These are phyloP conservation scores for Philotrypesis tridentata DNA, from an alignment of 1,140 invertebrate genomes.

Conservation along the genomic window DNA sequence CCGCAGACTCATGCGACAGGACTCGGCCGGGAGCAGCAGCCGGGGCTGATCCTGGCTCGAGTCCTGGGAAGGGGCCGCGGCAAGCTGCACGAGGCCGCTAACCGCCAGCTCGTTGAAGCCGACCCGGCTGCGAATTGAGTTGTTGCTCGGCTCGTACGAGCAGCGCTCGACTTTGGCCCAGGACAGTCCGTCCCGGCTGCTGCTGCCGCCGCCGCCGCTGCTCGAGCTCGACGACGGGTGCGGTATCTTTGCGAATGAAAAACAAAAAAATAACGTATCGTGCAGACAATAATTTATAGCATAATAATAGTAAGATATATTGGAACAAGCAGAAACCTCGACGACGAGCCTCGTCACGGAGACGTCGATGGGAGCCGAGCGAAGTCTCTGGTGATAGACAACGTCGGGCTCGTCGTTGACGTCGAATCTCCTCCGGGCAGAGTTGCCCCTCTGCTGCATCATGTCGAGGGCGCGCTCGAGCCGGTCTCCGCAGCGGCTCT, in stretches of 20 bases:
- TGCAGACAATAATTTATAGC: too few species aligned
- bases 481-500: conserved; percentile 63
- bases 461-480: conserved; percentile 69
- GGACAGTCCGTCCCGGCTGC: conserved; percentile 48
- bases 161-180: conserved; percentile 81
- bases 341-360: conserved; percentile 66
- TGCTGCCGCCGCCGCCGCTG: conserved; percentile 47
- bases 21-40: conserved; percentile 67
- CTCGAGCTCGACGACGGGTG: background rate
- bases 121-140: conserved; percentile 83
- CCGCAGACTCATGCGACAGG: conserved; percentile 86
- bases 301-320: too few species aligned
- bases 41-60: conserved; percentile 30
- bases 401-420: conserved; percentile 59
- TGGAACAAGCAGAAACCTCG: conserved; percentile 64
- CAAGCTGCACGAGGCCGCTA: conserved; percentile 82
- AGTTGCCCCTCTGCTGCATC: conserved; percentile 60
- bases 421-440: conserved; percentile 58
- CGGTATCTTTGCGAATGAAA: conserved; percentile 9
- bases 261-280: too few species aligned
- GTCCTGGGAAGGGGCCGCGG: conserved; percentile 61
- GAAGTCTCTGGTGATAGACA: conserved; percentile 65
- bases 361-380: conserved; percentile 67
- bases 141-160: conserved; percentile 81
- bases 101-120: conserved; percentile 86